Percentiles rank a stretch among this genome's conserved stretches.
Evolutionary conservation across 2,888 invertebrate species (phyloP).

Genomic region (Mechanitis messenoides): DNA sequence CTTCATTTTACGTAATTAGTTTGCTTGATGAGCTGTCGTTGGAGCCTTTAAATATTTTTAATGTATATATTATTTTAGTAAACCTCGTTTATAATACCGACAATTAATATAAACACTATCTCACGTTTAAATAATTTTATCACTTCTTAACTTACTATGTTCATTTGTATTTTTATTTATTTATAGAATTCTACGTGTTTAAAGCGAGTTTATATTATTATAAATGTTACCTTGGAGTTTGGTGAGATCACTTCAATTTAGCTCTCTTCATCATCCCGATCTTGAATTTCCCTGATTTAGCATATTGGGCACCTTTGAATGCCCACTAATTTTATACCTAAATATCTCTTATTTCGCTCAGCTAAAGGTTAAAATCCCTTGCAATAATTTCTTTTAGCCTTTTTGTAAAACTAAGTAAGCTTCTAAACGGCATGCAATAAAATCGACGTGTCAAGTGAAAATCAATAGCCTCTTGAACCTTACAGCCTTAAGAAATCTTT

Average conservation of each 20-base stretch:
- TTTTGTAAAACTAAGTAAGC: constrained; percentile 14
- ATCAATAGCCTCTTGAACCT: constrained; percentile 41
- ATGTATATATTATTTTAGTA: no score
- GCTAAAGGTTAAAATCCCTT: constrained; percentile 8
- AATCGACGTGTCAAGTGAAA: constrained; percentile 38
- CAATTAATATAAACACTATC: no score
- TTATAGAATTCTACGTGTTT: no score
- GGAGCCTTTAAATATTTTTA: no score
- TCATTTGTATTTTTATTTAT: no score
- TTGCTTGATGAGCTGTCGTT: no score
- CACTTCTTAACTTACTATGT: no score
- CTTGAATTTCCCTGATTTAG: constrained; percentile 18
- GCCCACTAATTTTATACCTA: neutral
- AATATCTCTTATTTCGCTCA: neutral
- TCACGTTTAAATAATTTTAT: no score
- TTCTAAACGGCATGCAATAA: constrained; percentile 30
- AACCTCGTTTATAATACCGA: no score
- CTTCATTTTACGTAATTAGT: no score
- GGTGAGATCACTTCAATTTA: constrained; percentile 17
- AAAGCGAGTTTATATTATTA: neutral
- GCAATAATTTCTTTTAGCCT: constrained; percentile 1
- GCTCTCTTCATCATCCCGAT: constrained; percentile 13
- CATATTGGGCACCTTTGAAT: constrained; percentile 15
- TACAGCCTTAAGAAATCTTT: constrained; percentile 34
- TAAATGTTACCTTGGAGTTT: neutral